Conservation (phyloP, 1,140 invertebrate genomes). For the Oscheius sp. region DNA sequence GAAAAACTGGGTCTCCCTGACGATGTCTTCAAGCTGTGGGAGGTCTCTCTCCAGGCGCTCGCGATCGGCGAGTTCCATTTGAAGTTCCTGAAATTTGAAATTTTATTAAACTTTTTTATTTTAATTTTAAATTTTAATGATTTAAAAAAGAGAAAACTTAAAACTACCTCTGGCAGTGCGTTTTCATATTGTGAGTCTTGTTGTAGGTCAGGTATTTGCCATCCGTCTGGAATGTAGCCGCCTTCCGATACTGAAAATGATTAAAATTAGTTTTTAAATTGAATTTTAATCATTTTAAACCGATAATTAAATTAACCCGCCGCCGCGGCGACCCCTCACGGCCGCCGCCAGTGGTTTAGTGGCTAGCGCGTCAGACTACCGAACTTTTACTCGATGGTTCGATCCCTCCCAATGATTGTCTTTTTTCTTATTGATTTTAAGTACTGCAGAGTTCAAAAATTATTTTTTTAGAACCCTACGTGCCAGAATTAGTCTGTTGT, state of each 20-base stretch:
- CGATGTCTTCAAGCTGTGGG: neutral
- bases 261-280: neutral
- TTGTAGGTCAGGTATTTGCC: neutral
- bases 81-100: neutral
- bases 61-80: neutral
- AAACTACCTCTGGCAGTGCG: neutral
- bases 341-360: no score
- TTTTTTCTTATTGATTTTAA: no score
- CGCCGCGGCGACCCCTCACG: neutral
- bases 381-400: no score
- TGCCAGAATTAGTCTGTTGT: no score
- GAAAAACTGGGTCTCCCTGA: neutral
- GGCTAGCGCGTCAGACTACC: no score
- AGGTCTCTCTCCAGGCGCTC: neutral
- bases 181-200: neutral
- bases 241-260: conserved; percentile 9
- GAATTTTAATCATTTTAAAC: neutral
- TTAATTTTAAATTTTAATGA: no score
- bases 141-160: neutral
- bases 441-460: no score
- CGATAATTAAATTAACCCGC: neutral
- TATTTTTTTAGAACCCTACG: no score
- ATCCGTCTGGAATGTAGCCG: neutral
- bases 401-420: no score
- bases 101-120: no score